Evolutionary conservation across 2,888 invertebrate genomes (phyloP), one percentile per base, ranked within the genome.

Genomic region (Sesamia inferens): DNA sequence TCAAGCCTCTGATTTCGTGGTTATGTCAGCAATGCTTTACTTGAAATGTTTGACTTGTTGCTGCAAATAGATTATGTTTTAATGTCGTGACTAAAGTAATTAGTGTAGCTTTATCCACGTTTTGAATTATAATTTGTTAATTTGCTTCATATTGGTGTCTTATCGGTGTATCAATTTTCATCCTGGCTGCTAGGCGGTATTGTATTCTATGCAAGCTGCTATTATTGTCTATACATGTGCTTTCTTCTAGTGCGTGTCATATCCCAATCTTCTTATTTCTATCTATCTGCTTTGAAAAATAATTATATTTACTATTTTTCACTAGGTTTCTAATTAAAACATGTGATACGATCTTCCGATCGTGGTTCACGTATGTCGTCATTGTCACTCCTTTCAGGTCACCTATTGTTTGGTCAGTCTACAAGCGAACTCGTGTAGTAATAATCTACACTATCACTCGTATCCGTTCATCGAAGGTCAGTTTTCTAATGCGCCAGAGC

Each of bases 381-480:
- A 74, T 63, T 62, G 75, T 65, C 44, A 47, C 59, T 58, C 48
- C 14, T 63, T 75, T 31, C 62, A 70, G 62, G 19, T 31, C 55
- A 64, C n/a, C 66, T 71, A 76, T 68, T 79, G 81, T 76, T 68
- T 65, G 39, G 19, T 39, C 11, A 24, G 54, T 39, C 14, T 57
- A 59, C 47, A 63, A 66, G 58, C 61, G 22, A 69, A n/a, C 58
- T 80, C 58, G 73, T 81, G 73, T 68, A 69, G 54, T 81, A 73
- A 70, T 55, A 68, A 71, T 58, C 72, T 47, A 58, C 48, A 63
- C 63, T 79, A 76, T 67, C 63, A 64, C 75, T 83, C 14, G 77
- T 77, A 82, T 82, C 83, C 80, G 72, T 80, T 16, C 72, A 73
- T 78, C 76, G 68, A 86, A 86, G 83, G 82, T 82, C 85, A 77